These are phyloP conservation scores for Acanthosepion esculentum DNA, from an alignment of 2,888 invertebrate species.

Conservation along the genomic window DNA sequence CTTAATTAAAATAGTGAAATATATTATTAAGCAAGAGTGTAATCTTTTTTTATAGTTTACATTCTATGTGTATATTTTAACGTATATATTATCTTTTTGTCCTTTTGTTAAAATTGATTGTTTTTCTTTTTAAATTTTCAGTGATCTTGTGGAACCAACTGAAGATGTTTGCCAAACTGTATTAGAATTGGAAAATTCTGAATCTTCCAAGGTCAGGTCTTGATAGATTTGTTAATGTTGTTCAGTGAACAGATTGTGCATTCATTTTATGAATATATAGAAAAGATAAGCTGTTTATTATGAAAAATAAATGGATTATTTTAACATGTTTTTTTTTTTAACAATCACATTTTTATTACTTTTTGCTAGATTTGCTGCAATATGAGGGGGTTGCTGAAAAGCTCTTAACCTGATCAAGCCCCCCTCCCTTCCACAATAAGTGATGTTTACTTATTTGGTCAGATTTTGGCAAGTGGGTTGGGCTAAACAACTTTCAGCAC, in stretches of 20 bases:
- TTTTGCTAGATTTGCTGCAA: too few relatives aligned
- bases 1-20: neutral
- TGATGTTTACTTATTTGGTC: too few relatives aligned
- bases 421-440: too few relatives aligned
- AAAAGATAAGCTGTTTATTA: neutral
- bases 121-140: neutral
- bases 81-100: neutral
- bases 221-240: neutral
- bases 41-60: neutral
- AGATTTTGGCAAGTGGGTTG: too few relatives aligned
- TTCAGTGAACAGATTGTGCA: neutral
- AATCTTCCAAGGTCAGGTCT: slow-evolving; percentile 35
- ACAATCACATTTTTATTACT: too few relatives aligned
- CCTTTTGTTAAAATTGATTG: neutral
- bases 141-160: slow-evolving; percentile 43
- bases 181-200: slow-evolving; percentile 44
- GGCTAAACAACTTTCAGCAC: too few relatives aligned
- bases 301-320: too few relatives aligned
- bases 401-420: too few relatives aligned
- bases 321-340: too few relatives aligned
- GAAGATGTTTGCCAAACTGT: slow-evolving; percentile 46
- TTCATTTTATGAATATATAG: neutral
- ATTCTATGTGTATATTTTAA: neutral
- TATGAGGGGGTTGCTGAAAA: too few relatives aligned
- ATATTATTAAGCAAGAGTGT: neutral